A percentile compares a stretch with the other conserved stretches of the same genome.
phyloP scores from a whole-genome alignment of 1,140 invertebrate genomes.

The Grapholita molesta region DNA sequence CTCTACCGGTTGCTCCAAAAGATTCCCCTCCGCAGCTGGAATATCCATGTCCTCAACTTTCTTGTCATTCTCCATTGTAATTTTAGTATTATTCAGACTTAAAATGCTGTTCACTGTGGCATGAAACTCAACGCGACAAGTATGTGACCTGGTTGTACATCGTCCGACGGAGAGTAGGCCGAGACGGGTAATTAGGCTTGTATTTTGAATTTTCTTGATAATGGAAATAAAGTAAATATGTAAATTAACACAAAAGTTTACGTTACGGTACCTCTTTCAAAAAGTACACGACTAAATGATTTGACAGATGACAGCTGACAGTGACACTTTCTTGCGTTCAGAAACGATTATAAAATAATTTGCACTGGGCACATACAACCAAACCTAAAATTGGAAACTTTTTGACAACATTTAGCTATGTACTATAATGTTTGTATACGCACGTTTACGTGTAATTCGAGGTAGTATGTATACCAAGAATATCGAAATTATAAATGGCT shows the following conservation, averaged over 20 bases:
- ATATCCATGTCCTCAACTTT: slow-evolving; percentile 52
- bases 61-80: slow-evolving; percentile 42
- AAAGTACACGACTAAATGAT: not conserved
- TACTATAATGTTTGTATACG: no score
- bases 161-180: not conserved
- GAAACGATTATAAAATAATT: not conserved
- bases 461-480: no score
- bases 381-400: no score
- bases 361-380: not conserved
- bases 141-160: not conserved
- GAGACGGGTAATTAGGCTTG: not conserved
- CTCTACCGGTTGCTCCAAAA: slow-evolving; percentile 63
- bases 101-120: no score
- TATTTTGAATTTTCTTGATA: not conserved
- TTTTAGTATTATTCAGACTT: slow-evolving; percentile 22
- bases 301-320: not conserved
- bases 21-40: slow-evolving; percentile 59
- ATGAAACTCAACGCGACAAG: not conserved
- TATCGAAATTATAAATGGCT: no score
- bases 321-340: not conserved
- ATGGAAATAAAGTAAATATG: slow-evolving; percentile 8
- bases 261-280: slow-evolving; percentile 6
- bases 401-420: no score
- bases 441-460: no score
- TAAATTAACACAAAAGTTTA: not conserved